A percentile compares a stretch with the other conserved stretches of the same genome.
These are phyloP conservation scores for Lydus trimaculatus DNA, from an alignment of 2,888 invertebrate species.

Conservation along the genomic window DNA sequence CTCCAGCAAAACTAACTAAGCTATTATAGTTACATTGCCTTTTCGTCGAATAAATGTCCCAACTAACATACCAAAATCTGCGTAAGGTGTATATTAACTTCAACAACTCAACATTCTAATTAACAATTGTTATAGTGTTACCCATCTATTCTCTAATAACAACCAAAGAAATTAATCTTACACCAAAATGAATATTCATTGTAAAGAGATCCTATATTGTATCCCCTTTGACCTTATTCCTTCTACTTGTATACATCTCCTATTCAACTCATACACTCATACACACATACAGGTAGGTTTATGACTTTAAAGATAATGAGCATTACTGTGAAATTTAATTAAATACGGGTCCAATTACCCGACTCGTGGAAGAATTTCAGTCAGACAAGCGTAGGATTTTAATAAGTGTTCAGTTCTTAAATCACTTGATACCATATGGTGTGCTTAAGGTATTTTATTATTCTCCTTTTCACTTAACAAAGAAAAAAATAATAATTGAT, in stretches of 20 bases:
- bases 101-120: not conserved
- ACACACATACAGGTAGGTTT: constrained; percentile 26
- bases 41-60: no score
- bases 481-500: not conserved
- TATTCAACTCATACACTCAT: constrained; percentile 8
- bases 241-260: not conserved
- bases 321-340: constrained; percentile 30
- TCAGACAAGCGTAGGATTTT: not conserved
- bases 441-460: not conserved
- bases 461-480: not conserved
- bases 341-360: constrained; percentile 27
- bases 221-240: not conserved
- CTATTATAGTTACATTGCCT: no score
- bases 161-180: not conserved
- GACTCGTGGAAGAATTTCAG: constrained; percentile 7
- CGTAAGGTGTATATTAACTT: no score
- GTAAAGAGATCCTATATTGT: constrained; percentile 18
- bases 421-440: not conserved
- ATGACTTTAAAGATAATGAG: constrained; percentile 28
- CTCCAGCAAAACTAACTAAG: no score
- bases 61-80: no score
- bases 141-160: not conserved
- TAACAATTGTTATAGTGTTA: not conserved
- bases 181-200: constrained; percentile 3
- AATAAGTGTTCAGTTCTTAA: constrained; percentile 7